Base-by-base conservation (phyloP, 2,888 invertebrate genomes). In the Tolmerus cingulatus region DNA sequence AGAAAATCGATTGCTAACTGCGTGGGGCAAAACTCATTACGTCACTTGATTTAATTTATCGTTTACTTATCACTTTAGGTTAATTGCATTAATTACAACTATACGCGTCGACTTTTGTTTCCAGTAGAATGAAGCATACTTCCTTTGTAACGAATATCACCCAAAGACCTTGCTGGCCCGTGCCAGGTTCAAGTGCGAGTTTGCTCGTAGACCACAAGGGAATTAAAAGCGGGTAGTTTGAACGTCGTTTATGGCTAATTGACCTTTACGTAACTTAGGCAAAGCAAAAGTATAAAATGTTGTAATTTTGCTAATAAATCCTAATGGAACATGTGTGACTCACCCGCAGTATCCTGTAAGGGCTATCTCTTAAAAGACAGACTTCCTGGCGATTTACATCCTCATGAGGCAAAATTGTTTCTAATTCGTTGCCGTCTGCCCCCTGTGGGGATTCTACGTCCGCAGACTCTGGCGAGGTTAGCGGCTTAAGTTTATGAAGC, bases 281-380 rank as follows among this genome's bases (percentile, higher is more conserved):
- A 37, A 23, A 19, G 43, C 14, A 9, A 19, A 23, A 27, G 55
- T 46, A 51, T 46, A 55, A 55, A 51, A 34, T 55, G 43, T 40
- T 12, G 82, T 82, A n/a, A 55, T 82, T 82, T 40, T 66, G 34
- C 27, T 37, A 37, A 19, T 34, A 66, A 66, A 66, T 27, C 7
- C 74, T 76, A 81, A 51, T 19, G 9, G 51, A n/a, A 78, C 9
- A 23, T 84, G 12, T 84, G 40, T 77, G 55, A 86, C 92, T 92
- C 89, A 92, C 92, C 91, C 92, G 90, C 81, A 92, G 90, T 90
- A 92, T 92, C 87, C 92, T 90, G 89, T 90, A 92, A 74, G 92
- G 92, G 88, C 92, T 97, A 90, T 97, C 96, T 55, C 95, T 94
- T 90, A 97, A 94, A 16, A 96, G 93, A 90, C 97, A 97, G 5